Conservation (phyloP, 2,888 invertebrate species). For the Pammene fasciana region DNA sequence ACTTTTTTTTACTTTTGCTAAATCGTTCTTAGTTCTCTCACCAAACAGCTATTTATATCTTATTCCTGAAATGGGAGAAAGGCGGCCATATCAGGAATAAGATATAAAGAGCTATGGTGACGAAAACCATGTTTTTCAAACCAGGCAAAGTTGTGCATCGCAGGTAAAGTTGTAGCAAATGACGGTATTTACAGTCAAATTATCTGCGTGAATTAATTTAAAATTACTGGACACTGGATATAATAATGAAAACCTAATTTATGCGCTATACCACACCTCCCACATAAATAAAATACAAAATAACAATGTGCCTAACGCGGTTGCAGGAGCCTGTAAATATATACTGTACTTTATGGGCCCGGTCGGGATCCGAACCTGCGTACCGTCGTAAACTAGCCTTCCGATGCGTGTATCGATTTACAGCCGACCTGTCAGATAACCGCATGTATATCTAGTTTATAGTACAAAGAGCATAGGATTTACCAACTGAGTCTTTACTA, state of each 20-base stretch:
- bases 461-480: too few species aligned
- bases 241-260: neutral
- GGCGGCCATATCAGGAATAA: too few species aligned
- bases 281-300: slow-evolving; percentile 21
- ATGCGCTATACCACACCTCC: neutral
- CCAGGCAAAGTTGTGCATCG: too few species aligned
- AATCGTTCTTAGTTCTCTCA: too few species aligned
- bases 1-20: too few species aligned
- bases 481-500: too few species aligned
- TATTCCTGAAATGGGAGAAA: too few species aligned
- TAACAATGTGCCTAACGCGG: slow-evolving; percentile 16
- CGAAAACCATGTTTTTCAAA: too few species aligned
- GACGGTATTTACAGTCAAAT: neutral
- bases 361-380: slow-evolving; percentile 21
- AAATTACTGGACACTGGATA: neutral
- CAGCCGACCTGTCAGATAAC: slow-evolving; percentile 17
- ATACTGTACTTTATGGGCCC: slow-evolving; percentile 14
- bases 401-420: slow-evolving; percentile 27
- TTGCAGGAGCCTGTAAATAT: slow-evolving; percentile 21
- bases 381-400: slow-evolving; percentile 29
- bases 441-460: slow-evolving; percentile 2
- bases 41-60: too few species aligned
- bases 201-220: neutral
- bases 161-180: too few species aligned
- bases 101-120: too few species aligned